Base-by-base conservation (phyloP, 1,140 invertebrate species). In the Aphelenchoides fujianensis region DNA sequence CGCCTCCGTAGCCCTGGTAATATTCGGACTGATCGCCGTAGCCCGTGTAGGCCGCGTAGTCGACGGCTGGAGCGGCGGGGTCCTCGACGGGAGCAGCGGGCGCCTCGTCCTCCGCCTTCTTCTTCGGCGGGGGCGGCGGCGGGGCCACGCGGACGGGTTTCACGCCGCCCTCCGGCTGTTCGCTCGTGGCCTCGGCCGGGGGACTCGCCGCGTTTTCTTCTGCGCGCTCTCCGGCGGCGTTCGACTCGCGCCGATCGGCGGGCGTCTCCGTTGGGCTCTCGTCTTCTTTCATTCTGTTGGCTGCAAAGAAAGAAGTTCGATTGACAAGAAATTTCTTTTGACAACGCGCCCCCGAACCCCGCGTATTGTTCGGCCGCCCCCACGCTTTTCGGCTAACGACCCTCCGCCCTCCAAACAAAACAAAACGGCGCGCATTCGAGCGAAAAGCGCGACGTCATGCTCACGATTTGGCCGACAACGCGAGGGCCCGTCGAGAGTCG, bases 21-120 rank as follows among this genome's bases (percentile, higher is more conserved):
- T 76, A 74, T 48, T 72, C 54, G 3, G n/a, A 48, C 32, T 54
- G 70, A 35, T 52, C 57, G 73, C 72, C 70, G 35, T 79, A 76
- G 31, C 31, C 67, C 12, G 16, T 9, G 34, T 76, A 67, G 16
- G 67, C 67, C 27, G 67, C n/a, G n/a, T n/a, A n/a, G n/a, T n/a
- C n/a, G n/a, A n/a, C n/a, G n/a, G n/a, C n/a, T n/a, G n/a, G n/a
- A n/a, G n/a, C n/a, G n/a, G n/a, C n/a, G 3, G 67, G 23, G 3
- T 27, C 64, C 19, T 69, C 61, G 67, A 30, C 64, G 19, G 67
- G 2, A 1, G 67, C n/a, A 1, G n/a, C 66, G 27, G 67, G 16
- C 12, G 30, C 16, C 2, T 70, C 66, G n/a, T 68, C 68, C 2
- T 23, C 68, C 28, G 30, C 19, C 16, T 16, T n/a, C 37, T 69